These are phyloP conservation scores for Megaceryle torquata DNA, from an alignment of 2,113 vertebrate species.

Conservation along the genomic window DNA sequence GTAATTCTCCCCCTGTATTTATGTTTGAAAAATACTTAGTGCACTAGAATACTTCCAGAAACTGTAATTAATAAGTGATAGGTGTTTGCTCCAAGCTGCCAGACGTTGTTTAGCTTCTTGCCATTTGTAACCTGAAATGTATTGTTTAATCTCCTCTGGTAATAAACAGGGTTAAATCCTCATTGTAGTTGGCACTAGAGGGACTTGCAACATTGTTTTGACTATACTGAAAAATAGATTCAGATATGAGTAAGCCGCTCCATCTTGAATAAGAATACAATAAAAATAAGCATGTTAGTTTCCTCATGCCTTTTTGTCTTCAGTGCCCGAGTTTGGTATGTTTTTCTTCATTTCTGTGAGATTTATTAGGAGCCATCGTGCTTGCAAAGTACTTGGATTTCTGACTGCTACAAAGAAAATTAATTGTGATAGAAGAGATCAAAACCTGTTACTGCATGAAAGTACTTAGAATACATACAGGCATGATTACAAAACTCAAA, in stretches of 20 bases:
- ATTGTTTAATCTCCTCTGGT: not conserved
- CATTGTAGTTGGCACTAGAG: not conserved
- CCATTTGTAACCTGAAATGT: not conserved
- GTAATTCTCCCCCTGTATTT: not conserved
- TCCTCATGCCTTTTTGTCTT: not conserved
- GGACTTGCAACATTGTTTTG: not conserved
- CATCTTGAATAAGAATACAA: not conserved
- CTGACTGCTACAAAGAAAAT: constrained; percentile 4
- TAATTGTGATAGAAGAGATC: not conserved
- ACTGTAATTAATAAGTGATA: not conserved
- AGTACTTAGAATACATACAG: not conserved
- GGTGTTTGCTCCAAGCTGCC: not conserved
- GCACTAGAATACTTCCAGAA: not conserved
- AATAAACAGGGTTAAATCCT: not conserved
- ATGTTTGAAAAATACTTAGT: not conserved
- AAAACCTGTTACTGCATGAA: not conserved
- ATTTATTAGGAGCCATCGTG: not conserved
- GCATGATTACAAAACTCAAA: not conserved
- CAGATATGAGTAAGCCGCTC: not conserved
- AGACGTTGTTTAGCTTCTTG: not conserved
- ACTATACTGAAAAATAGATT: not conserved
- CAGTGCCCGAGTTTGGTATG: not conserved
- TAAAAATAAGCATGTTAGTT: not conserved
- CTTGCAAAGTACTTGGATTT: constrained; percentile 28
- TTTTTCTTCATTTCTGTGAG: not conserved